phyloP scores from a whole-genome alignment of 2,888 invertebrate species.

The Eupeodes latifasciatus region DNA sequence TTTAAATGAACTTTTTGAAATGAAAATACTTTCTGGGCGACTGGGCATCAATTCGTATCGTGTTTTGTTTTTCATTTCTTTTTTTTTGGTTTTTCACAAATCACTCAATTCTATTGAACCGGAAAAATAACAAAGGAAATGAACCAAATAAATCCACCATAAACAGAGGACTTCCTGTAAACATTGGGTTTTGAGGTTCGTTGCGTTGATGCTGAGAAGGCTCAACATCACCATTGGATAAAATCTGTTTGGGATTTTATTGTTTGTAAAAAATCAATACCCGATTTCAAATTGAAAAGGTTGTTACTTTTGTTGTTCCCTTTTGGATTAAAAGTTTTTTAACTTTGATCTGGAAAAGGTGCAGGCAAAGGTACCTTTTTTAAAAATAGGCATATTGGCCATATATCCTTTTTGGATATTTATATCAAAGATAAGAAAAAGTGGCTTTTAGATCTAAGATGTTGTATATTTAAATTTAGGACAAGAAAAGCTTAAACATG shows the following conservation, averaged over 20 bases:
- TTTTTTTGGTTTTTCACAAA: background rate
- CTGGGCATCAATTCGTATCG: too few relatives aligned
- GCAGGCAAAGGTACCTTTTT: background rate
- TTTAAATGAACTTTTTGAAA: too few relatives aligned
- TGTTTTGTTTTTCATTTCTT: too few relatives aligned
- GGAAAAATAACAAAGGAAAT: background rate
- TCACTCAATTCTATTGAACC: too few relatives aligned
- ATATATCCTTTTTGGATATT: background rate
- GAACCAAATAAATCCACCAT: background rate
- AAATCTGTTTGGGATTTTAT: background rate
- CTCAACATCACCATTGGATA: background rate
- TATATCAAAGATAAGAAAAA: background rate
- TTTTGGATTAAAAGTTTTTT: background rate
- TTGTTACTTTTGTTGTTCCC: background rate
- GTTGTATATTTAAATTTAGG: too few relatives aligned
- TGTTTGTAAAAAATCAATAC: conserved; percentile 5
- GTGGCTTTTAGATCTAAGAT: too few relatives aligned
- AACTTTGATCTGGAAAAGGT: background rate
- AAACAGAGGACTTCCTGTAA: background rate
- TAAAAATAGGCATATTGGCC: background rate
- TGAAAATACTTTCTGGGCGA: too few relatives aligned
- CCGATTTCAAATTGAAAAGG: background rate
- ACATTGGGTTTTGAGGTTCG: background rate
- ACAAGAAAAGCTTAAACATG: too few relatives aligned
- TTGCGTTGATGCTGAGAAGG: too few relatives aligned